Evolutionary conservation across 2,797 vertebrate genomes (phyloP).

Genomic region (Heteromormyrus szaboi): DNA sequence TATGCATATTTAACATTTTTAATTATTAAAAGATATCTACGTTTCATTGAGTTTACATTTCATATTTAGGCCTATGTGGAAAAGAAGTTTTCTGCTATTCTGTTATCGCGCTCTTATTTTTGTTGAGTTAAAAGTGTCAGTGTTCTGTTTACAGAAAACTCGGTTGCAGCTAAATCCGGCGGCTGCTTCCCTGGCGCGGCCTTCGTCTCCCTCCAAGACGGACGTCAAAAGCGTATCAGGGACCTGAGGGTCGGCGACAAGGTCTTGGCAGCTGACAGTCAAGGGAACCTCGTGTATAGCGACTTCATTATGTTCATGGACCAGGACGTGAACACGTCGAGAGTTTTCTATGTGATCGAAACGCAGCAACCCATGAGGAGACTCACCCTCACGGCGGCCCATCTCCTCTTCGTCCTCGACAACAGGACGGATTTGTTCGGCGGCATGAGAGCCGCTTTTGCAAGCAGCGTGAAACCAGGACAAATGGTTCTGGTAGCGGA

Average conservation of each 20-base stretch:
- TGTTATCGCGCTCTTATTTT: background rate
- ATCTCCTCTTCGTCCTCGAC: constrained; percentile 68
- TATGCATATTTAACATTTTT: background rate
- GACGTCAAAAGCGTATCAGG: constrained; percentile 66
- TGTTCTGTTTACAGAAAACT: constrained; percentile 64
- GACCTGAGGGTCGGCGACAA: constrained; percentile 70
- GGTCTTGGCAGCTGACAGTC: constrained; percentile 65
- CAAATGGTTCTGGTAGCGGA: constrained; percentile 66
- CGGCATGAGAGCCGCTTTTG: constrained; percentile 56
- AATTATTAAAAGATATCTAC: background rate
- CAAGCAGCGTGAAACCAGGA: constrained; percentile 67
- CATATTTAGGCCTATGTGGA: background rate
- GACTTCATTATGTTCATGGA: constrained; percentile 80
- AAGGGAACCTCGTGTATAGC: constrained; percentile 66
- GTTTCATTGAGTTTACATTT: background rate
- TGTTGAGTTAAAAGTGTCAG: background rate
- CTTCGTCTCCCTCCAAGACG: constrained; percentile 63
- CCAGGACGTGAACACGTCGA: constrained; percentile 54
- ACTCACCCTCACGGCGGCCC: constrained; percentile 71
- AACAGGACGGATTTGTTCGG: constrained; percentile 18
- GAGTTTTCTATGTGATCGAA: constrained; percentile 73
- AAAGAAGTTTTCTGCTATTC: background rate
- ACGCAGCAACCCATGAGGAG: constrained; percentile 58
- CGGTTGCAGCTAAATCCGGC: constrained; percentile 76
- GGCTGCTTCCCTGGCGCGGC: constrained; percentile 75